These are phyloP conservation scores for Gastrophryne carolinensis DNA, from an alignment of 2,797 vertebrate genomes.

Conservation along the genomic window DNA sequence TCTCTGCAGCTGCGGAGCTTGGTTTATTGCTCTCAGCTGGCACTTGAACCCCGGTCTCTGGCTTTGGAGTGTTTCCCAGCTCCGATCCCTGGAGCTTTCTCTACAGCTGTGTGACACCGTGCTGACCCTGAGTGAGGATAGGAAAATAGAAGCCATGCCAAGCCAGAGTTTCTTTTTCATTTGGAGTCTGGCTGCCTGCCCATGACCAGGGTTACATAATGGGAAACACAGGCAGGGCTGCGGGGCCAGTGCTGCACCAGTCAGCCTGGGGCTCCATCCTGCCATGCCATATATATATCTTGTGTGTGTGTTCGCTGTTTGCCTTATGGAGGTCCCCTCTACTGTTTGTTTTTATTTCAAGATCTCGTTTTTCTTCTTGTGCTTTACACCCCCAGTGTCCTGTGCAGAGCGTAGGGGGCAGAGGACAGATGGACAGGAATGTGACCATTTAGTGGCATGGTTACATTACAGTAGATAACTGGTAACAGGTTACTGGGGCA, in stretches of 20 bases:
- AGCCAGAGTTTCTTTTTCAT: conserved; percentile 99
- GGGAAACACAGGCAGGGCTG: conserved; percentile 99
- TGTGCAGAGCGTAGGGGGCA: not conserved
- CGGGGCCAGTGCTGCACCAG: conserved; percentile 90
- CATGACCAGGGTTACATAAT: conserved; percentile 99
- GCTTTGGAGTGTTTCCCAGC: conserved; percentile 99
- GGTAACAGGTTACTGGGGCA: conserved; percentile 4
- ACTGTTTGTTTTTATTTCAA: conserved; percentile 43
- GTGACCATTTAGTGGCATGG: not conserved
- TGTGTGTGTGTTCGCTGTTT: conserved; percentile 89
- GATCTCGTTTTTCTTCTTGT: conserved; percentile 26
- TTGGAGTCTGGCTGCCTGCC: conserved; percentile 99
- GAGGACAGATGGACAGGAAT: not conserved
- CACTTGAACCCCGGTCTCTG: conserved; percentile 99
- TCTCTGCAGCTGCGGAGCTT: conserved; percentile 98
- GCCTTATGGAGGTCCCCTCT: conserved; percentile 36
- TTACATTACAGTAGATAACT: conserved; percentile 1
- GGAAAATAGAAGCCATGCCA: conserved; percentile 99
- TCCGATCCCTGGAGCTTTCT: conserved; percentile 99
- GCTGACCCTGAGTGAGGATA: conserved; percentile 99
- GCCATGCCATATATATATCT: conserved; percentile 98
- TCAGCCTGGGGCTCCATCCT: conserved; percentile 90
- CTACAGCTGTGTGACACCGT: conserved; percentile 99
- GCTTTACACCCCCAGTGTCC: conserved; percentile 8
- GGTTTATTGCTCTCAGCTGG: conserved; percentile 99